Evolutionary conservation across 2,113 vertebrate species (phyloP).

Genomic region (Jacana jacana): DNA sequence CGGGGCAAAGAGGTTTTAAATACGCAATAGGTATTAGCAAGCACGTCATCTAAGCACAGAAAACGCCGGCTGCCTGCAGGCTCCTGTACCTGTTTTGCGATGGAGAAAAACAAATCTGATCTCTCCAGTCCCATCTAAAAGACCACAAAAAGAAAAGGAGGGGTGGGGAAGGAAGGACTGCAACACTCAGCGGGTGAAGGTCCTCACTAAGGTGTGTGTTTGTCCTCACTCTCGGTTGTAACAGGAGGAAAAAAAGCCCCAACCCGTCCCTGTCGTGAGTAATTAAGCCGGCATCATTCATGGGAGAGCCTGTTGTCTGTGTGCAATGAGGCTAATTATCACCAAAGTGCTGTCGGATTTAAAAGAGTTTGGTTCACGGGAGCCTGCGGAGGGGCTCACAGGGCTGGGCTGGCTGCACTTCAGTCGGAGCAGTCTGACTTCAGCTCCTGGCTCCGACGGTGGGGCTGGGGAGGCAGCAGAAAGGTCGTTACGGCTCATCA

Average conservation of each 20-base stretch:
- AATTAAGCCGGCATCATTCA: slow-evolving; percentile 44
- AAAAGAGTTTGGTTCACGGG: not conserved
- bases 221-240: not conserved
- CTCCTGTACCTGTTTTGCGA: not conserved
- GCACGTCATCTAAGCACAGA: not conserved
- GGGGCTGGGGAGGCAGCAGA: not conserved
- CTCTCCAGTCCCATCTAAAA: not conserved
- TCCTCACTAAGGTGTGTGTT: not conserved
- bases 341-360: not conserved
- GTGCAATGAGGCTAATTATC: slow-evolving; percentile 48
- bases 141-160: not conserved
- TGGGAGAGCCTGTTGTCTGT: not conserved
- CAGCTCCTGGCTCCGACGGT: not conserved
- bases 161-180: accelerated
- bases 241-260: not conserved
- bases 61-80: not conserved
- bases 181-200: not conserved
- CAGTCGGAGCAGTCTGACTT: not conserved
- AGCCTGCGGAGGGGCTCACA: not conserved
- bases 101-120: accelerated
- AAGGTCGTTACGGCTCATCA: not conserved
- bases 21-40: accelerated
- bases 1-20: not conserved
- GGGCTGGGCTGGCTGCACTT: not conserved
- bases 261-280: not conserved